Conservation (phyloP, 2,888 invertebrate genomes). For the Heterodera filipjevi region DNA sequence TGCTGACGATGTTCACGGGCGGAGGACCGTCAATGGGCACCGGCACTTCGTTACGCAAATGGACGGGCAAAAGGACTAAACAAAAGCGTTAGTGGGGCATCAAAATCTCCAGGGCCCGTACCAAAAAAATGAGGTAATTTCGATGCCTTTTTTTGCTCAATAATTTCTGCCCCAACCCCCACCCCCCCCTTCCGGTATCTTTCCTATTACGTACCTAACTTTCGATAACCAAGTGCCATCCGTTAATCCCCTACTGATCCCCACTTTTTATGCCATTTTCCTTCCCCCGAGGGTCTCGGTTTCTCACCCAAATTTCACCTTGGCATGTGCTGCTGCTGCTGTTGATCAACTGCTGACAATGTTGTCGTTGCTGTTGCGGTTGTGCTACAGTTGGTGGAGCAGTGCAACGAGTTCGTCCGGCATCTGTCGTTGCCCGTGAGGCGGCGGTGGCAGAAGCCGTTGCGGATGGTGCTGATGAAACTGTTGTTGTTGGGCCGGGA, state of each 20-base stretch:
- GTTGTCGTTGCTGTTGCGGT: neutral
- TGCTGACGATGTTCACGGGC: constrained; percentile 17
- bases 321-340: neutral
- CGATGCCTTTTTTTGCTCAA: neutral
- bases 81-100: neutral
- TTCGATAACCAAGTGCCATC: too few relatives aligned
- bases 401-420: constrained; percentile 1
- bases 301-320: too few relatives aligned
- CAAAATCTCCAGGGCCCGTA: too few relatives aligned
- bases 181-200: too few relatives aligned
- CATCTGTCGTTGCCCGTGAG: neutral
- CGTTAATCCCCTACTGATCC: too few relatives aligned
- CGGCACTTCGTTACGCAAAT: constrained; percentile 50
- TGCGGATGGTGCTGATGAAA: neutral
- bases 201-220: too few relatives aligned
- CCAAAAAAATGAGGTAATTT: neutral
- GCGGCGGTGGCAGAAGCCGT: neutral
- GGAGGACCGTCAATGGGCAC: constrained; percentile 59
- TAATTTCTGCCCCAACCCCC: too few relatives aligned
- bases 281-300: too few relatives aligned
- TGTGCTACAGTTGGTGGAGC: constrained; percentile 1
- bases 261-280: too few relatives aligned
- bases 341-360: neutral
- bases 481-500: neutral
- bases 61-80: neutral